Evolutionary conservation across 92 coral and sea anemone genomes (phyloP).

Genomic region (Heliopora coerulea): DNA sequence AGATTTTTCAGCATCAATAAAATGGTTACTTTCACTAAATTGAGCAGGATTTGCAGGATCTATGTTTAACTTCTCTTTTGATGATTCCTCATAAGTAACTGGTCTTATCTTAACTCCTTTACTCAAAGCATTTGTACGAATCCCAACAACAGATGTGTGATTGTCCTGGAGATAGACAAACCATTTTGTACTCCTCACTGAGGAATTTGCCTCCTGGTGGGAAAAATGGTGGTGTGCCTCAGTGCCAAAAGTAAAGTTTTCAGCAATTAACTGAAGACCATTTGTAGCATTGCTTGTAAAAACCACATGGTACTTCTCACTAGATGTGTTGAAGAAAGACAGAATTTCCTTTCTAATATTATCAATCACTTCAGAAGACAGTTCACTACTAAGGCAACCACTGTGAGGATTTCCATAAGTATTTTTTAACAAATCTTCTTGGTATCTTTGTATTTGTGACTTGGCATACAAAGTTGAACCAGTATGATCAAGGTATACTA

Average conservation of each 20-base stretch:
- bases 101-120: conserved; percentile 63
- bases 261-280: conserved; percentile 72
- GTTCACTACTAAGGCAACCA: conserved; percentile 75
- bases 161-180: conserved; percentile 77
- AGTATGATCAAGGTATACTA: conserved; percentile 79
- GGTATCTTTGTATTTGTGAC: conserved; percentile 60
- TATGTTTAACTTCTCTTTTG: not conserved
- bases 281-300: conserved; percentile 91
- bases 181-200: conserved; percentile 25
- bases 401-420: conserved; percentile 98
- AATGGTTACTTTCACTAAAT: not conserved
- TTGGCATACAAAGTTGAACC: conserved; percentile 88
- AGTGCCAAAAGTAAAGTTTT: conserved; percentile 70
- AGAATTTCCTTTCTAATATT: conserved; percentile 77
- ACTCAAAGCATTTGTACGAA: conserved; percentile 70
- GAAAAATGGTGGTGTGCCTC: not conserved
- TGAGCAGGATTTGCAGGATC: not conserved
- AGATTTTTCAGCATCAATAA: not conserved
- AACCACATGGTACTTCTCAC: conserved; percentile 72
- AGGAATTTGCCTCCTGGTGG: conserved; percentile 2
- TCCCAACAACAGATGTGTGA: conserved; percentile 96
- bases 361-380: conserved; percentile 62
- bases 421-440: conserved; percentile 58
- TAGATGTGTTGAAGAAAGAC: conserved; percentile 70
- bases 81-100: conserved; percentile 59